Conservation (phyloP, 2,113 vertebrate genomes). For the Otolemur garnettii region DNA sequence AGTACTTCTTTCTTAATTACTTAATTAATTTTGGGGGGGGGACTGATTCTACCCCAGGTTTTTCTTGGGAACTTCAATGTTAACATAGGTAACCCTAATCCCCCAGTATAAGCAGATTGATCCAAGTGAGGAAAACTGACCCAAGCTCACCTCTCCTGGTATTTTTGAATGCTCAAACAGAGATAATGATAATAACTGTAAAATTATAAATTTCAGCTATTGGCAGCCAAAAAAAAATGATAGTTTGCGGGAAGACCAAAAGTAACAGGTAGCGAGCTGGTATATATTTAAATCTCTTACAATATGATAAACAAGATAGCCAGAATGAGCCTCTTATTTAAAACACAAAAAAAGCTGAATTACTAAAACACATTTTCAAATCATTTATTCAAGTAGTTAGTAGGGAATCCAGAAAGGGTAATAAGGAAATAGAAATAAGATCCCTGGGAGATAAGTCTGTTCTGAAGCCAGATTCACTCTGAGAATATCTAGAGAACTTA, state of each 20-base stretch:
- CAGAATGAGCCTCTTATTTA: not conserved
- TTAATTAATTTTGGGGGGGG: not conserved
- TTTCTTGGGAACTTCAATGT: not conserved
- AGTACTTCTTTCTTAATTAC: not conserved
- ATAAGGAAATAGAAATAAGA: not conserved
- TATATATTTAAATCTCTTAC: not conserved
- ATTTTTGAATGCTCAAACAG: not conserved
- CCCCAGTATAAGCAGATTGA: not conserved
- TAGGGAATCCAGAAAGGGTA: not conserved
- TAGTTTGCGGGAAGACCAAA: not conserved
- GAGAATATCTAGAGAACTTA: not conserved
- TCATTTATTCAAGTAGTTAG: not conserved
- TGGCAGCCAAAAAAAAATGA: not conserved
- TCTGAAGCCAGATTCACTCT: not conserved
- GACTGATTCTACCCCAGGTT: too few species aligned
- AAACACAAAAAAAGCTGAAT: slow-evolving; percentile 31
- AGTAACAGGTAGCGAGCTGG: not conserved
- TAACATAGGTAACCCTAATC: not conserved
- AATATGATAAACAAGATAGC: not conserved
- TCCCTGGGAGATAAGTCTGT: not conserved
- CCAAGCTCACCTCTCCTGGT: not conserved
- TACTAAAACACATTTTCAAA: not conserved
- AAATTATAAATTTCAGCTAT: not conserved
- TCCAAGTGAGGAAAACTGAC: not conserved
- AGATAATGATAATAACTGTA: not conserved